phyloP scores from a whole-genome alignment of 2,888 invertebrate species.

The Oithona nana region DNA sequence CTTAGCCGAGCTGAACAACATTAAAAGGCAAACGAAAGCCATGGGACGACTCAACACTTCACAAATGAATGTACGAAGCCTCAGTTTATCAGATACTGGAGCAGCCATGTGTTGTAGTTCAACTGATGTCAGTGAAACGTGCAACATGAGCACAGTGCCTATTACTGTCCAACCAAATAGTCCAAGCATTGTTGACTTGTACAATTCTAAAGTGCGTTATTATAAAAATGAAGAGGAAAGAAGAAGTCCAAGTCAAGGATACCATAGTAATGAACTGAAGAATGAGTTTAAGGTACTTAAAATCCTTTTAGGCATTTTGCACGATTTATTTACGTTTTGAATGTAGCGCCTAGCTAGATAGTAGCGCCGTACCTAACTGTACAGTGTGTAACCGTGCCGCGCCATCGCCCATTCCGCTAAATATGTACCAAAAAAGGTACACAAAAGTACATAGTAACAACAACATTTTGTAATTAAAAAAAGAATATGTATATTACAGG shows the following conservation, averaged over 20 bases:
- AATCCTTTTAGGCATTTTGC: no score
- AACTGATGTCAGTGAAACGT: not conserved
- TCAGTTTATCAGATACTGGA: not conserved
- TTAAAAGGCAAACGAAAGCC: not conserved
- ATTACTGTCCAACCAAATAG: not conserved
- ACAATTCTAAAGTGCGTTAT: no score
- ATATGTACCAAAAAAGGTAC: no score
- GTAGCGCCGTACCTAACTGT: no score
- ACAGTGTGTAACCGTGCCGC: no score
- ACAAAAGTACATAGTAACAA: no score
- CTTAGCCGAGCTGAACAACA: not conserved
- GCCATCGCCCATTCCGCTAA: no score
- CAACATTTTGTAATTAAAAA: no score
- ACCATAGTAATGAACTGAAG: conserved; percentile 1
- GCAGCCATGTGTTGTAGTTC: not conserved
- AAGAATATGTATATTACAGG: no score
- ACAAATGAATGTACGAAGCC: not conserved
- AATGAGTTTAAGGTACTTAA: not conserved
- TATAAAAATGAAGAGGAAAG: not conserved
- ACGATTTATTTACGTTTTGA: no score
- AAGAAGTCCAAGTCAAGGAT: conserved; percentile 14
- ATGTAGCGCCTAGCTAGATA: no score
- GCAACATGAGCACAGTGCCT: not conserved
- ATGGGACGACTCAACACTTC: not conserved
- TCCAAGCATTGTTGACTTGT: not conserved